A percentile compares a stretch with the other conserved stretches of the same genome.
Evolutionary conservation across 2,888 invertebrate genomes (phyloP).

Genomic region (Pantelozetes paolii): DNA sequence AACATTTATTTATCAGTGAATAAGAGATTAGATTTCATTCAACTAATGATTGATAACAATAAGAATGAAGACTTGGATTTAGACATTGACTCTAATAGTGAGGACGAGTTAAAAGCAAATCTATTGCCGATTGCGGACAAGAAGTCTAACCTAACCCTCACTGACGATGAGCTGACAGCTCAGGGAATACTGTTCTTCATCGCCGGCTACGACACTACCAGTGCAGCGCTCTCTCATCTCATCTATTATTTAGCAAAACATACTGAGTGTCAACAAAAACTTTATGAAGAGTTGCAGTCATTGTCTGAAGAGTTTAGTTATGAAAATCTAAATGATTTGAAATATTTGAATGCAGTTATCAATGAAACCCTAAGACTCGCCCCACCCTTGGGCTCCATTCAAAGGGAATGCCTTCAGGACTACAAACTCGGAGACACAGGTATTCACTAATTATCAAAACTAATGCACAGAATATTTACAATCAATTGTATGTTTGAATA

Average conservation of each 20-base stretch:
- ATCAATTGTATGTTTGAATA: background rate
- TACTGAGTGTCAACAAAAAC: constrained; percentile 34
- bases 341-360: constrained; percentile 40
- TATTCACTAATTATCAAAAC: background rate
- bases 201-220: constrained; percentile 27
- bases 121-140: background rate
- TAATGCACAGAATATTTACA: constrained; percentile 7
- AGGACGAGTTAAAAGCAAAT: background rate
- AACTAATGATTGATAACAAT: constrained; percentile 32
- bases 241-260: constrained; percentile 2
- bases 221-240: background rate
- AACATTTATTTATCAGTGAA: background rate
- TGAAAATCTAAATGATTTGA: constrained; percentile 25
- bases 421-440: constrained; percentile 30
- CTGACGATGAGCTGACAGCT: constrained; percentile 24
- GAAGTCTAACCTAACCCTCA: constrained; percentile 7
- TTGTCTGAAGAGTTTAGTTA: background rate
- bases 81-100: background rate
- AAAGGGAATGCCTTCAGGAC: constrained; percentile 27
- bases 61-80: background rate
- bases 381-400: constrained; percentile 1
- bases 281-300: constrained; percentile 34
- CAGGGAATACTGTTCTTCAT: constrained; percentile 38
- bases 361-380: constrained; percentile 38
- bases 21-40: constrained; percentile 23